phyloP scores from a whole-genome alignment of 1,140 invertebrate species.

The Ceratina calcarata region DNA sequence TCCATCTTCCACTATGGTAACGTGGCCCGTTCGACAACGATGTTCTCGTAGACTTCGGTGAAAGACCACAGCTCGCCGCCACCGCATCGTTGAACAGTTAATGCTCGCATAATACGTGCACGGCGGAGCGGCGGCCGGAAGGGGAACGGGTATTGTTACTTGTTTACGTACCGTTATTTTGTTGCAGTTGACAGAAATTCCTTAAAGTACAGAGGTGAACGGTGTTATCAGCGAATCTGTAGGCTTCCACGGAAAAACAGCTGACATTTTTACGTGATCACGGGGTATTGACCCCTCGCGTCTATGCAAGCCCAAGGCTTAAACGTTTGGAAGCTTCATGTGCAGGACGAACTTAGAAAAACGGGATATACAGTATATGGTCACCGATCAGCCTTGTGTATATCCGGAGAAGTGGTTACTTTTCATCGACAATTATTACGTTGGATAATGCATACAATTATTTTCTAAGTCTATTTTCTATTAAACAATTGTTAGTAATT shows the following conservation, averaged over 20 bases:
- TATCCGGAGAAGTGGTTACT: no score
- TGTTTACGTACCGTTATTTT: constrained; percentile 62
- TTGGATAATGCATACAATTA: no score
- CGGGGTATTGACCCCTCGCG: constrained; percentile 1
- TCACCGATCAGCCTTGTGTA: no score
- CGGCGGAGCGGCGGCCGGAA: constrained; percentile 28
- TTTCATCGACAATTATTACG: no score
- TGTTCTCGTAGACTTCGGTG: constrained; percentile 43
- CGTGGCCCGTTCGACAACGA: constrained; percentile 32
- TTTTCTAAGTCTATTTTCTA: no score
- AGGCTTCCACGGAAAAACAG: constrained; percentile 2
- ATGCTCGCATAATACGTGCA: constrained; percentile 55
- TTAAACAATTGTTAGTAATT: no score
- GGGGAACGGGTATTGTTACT: constrained; percentile 59
- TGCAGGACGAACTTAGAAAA: no score
- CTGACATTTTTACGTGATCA: background rate
- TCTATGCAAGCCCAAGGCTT: background rate
- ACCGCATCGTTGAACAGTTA: constrained; percentile 58
- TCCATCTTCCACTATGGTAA: background rate
- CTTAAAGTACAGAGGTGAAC: constrained; percentile 44
- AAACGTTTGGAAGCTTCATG: no score
- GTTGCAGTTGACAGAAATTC: constrained; percentile 62
- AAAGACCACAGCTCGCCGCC: constrained; percentile 29
- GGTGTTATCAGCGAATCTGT: constrained; percentile 18
- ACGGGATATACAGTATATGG: no score